A percentile compares a stretch with the other conserved stretches of the same genome.
Evolutionary conservation across 2,113 vertebrate species (phyloP).

Genomic region (Ctenomys sociabilis): DNA sequence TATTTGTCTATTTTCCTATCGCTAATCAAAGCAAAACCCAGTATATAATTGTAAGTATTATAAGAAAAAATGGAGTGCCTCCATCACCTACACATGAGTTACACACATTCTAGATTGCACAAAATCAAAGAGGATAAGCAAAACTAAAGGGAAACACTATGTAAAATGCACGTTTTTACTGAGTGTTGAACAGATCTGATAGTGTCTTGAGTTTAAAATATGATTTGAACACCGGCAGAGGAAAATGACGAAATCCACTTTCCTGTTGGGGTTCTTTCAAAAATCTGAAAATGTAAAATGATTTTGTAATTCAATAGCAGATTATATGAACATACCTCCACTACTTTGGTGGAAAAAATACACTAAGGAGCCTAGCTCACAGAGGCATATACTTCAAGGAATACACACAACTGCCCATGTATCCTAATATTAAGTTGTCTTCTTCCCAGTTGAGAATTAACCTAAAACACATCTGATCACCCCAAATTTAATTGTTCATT

Average conservation of each 20-base stretch:
- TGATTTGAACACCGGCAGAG: constrained; percentile 77
- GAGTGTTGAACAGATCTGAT: constrained; percentile 75
- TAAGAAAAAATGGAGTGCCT: constrained; percentile 76
- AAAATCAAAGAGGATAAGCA: constrained; percentile 74
- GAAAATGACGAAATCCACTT: constrained; percentile 78
- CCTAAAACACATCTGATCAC: constrained; percentile 65
- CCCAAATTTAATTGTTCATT: constrained; percentile 72
- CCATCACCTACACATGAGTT: constrained; percentile 79
- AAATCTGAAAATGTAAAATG: constrained; percentile 76
- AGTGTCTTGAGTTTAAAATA: constrained; percentile 72
- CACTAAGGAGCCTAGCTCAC: constrained; percentile 73
- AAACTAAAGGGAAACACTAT: constrained; percentile 78
- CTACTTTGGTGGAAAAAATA: constrained; percentile 75
- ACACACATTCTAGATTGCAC: constrained; percentile 81
- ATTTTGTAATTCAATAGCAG: constrained; percentile 74
- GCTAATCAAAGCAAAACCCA: constrained; percentile 80
- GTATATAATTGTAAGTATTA: constrained; percentile 79
- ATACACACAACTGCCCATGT: constrained; percentile 67
- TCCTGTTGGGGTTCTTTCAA: constrained; percentile 76
- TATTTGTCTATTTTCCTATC: constrained; percentile 82
- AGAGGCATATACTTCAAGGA: constrained; percentile 71
- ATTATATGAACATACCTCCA: constrained; percentile 77
- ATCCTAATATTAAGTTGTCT: constrained; percentile 64
- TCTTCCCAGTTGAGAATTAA: constrained; percentile 67
- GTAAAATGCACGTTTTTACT: constrained; percentile 78